Evolutionary conservation across 2,113 vertebrate genomes (phyloP).

Genomic region (Telmatochromis sp.): DNA sequence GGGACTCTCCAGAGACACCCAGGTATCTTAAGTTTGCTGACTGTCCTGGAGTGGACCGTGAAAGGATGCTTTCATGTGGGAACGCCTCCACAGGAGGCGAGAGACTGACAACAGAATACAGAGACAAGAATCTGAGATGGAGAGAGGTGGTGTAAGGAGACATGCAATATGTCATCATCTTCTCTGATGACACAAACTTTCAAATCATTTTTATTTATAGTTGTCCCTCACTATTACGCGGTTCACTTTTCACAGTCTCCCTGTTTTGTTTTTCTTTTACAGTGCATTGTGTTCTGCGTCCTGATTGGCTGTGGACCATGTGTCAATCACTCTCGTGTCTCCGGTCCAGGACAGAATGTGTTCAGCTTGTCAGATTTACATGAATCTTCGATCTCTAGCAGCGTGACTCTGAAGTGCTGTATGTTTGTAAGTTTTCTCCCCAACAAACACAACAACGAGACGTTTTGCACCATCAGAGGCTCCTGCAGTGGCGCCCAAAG

Average conservation of each 20-base stretch:
- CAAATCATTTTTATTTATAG: not conserved
- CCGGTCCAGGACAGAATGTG: accelerated
- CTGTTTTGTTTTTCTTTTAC: not conserved
- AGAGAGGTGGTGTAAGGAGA: not conserved
- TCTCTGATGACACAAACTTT: not conserved
- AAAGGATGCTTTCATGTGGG: constrained; percentile 30
- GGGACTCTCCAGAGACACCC: constrained; percentile 22
- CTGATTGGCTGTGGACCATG: not conserved
- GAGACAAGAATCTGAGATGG: not conserved
- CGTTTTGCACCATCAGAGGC: accelerated
- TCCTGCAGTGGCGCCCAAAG: not conserved
- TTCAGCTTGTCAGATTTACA: accelerated
- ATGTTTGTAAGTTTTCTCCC: not conserved
- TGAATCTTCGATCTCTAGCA: not conserved
- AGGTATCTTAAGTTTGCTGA: constrained; percentile 52
- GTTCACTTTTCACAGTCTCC: not conserved
- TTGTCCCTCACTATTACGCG: not conserved
- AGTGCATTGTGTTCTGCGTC: not conserved
- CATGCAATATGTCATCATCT: not conserved
- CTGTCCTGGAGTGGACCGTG: constrained; percentile 24
- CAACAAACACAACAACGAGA: not conserved
- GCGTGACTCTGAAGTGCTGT: not conserved
- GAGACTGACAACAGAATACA: not conserved
- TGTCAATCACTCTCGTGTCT: not conserved
- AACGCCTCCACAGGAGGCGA: constrained; percentile 38